phyloP scores from a whole-genome alignment of 2,113 vertebrate species.

The Gyps fulvus region DNA sequence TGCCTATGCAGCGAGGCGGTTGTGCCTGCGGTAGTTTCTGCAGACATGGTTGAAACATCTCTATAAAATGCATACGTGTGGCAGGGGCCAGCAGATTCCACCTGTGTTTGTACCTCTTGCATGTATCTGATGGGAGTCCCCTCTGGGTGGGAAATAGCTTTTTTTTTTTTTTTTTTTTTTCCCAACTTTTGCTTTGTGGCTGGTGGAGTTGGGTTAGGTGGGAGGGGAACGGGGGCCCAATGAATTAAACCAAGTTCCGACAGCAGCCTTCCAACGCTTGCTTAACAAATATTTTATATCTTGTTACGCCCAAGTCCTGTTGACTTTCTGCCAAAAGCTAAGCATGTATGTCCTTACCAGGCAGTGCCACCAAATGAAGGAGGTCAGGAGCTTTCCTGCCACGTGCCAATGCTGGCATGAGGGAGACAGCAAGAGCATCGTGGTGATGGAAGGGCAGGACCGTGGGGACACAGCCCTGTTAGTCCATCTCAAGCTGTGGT shows the following conservation, averaged over 20 bases:
- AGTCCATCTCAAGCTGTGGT: background rate
- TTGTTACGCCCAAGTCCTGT: accelerated
- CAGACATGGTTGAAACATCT: background rate
- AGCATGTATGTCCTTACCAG: background rate
- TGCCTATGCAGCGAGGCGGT: background rate
- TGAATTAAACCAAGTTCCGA: background rate
- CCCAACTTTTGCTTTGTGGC: background rate
- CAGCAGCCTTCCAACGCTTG: background rate
- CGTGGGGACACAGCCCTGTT: background rate
- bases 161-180: background rate
- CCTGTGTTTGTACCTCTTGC: background rate
- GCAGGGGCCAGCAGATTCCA: background rate
- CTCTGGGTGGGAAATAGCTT: background rate
- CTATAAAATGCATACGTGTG: background rate
- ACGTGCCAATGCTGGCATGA: background rate
- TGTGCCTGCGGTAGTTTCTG: background rate
- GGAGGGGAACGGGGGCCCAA: accelerated
- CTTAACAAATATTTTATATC: background rate
- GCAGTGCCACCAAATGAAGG: background rate
- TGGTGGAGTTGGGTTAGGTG: background rate
- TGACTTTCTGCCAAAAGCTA: background rate
- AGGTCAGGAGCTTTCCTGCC: background rate
- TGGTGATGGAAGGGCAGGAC: background rate
- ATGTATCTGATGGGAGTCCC: background rate
- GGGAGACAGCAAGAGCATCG: background rate